A percentile compares a stretch with the other conserved stretches of the same genome.
These are phyloP conservation scores for Cephus spinipes DNA, from an alignment of 2,888 invertebrate species.

Conservation along the genomic window DNA sequence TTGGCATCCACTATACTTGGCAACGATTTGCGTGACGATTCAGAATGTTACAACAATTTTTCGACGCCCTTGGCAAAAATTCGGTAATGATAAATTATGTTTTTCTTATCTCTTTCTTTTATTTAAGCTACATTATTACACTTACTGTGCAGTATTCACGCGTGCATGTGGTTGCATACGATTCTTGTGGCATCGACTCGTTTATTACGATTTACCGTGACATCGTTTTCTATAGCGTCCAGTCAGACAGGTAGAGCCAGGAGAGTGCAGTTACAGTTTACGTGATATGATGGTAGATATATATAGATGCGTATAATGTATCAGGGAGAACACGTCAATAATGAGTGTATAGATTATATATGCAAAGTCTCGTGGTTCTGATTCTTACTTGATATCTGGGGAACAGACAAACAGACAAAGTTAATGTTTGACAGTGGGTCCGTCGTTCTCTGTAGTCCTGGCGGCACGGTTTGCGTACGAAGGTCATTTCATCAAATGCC, in stretches of 20 bases:
- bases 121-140: neutral
- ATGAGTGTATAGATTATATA: neutral
- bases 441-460: no score
- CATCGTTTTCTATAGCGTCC: neutral
- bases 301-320: neutral
- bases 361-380: neutral
- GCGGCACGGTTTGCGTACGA: neutral
- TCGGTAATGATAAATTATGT: slow-evolving; percentile 34
- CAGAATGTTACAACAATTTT: slow-evolving; percentile 41
- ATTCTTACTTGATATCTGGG: neutral
- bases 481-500: neutral
- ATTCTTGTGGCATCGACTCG: neutral
- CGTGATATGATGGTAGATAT: neutral
- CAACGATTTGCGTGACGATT: neutral
- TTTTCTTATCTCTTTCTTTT: neutral
- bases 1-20: neutral
- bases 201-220: neutral
- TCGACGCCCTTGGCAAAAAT: slow-evolving; percentile 38
- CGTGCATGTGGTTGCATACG: neutral
- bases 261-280: neutral
- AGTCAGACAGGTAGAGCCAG: neutral
- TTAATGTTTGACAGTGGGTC: neutral
- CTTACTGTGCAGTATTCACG: neutral
- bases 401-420: neutral
- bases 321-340: neutral